Conservation (phyloP, 2,113 vertebrate genomes). For the Upupa epops region DNA sequence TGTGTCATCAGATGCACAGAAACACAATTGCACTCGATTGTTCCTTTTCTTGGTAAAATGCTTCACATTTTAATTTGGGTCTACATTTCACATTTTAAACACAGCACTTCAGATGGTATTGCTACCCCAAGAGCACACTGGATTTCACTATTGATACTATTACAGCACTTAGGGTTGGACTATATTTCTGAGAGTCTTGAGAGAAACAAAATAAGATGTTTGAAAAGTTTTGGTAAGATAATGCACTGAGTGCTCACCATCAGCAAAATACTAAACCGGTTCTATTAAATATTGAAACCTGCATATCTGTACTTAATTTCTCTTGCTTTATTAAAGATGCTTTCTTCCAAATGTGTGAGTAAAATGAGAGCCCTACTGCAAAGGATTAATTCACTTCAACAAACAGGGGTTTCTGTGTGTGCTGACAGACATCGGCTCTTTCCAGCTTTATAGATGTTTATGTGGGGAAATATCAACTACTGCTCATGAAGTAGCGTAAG, state of each 20-base stretch:
- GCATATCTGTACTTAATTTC: neutral
- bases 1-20: neutral
- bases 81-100: neutral
- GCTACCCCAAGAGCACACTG: neutral
- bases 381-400: constrained; percentile 34
- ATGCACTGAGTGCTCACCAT: neutral
- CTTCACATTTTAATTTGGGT: neutral
- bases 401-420: neutral
- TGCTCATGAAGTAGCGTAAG: neutral
- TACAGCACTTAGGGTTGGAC: neutral
- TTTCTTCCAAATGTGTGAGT: neutral
- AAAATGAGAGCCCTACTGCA: constrained; percentile 23
- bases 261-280: neutral
- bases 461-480: neutral
- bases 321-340: neutral
- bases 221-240: neutral
- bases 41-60: neutral
- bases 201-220: neutral
- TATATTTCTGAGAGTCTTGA: neutral
- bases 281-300: neutral
- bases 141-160: neutral
- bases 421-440: neutral
- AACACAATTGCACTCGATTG: neutral
- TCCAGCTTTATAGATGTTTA: neutral
- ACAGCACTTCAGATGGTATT: neutral